Evolutionary conservation across 2,888 invertebrate genomes (phyloP).

Genomic region (Apodemia zela): DNA sequence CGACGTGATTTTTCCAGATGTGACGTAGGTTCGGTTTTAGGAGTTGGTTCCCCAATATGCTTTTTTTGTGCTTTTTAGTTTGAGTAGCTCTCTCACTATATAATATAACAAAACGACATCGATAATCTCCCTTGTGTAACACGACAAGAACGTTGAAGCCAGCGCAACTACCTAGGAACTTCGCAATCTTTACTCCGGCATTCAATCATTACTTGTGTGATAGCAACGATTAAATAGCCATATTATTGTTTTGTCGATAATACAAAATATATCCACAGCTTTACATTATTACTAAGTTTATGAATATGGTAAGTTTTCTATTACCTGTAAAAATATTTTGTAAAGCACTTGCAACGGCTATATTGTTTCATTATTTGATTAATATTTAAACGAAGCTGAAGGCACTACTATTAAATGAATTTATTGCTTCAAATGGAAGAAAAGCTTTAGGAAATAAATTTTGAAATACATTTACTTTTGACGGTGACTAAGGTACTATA

Average conservation of each 20-base stretch:
- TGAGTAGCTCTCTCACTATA: conserved; percentile 42
- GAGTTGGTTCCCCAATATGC: conserved; percentile 59
- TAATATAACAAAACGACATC: conserved; percentile 42
- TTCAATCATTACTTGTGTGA: conserved; percentile 59
- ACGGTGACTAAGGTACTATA: conserved; percentile 46
- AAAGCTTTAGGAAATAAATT: conserved; percentile 69
- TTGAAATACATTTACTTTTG: conserved; percentile 58
- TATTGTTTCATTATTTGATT: conserved; percentile 57
- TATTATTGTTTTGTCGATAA: conserved; percentile 59
- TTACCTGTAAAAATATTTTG: conserved; percentile 77
- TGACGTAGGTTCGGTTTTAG: conserved; percentile 65
- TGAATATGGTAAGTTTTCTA: conserved; percentile 72
- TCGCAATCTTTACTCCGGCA: conserved; percentile 52
- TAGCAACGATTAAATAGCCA: conserved; percentile 74
- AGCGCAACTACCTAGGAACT: conserved; percentile 62
- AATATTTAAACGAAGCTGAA: conserved; percentile 71
- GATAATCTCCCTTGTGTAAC: conserved; percentile 48
- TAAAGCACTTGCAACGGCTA: conserved; percentile 73
- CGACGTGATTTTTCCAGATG: conserved; percentile 63
- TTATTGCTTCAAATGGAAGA: conserved; percentile 71
- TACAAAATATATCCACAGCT: conserved; percentile 69
- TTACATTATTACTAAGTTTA: conserved; percentile 70
- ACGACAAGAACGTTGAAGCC: conserved; percentile 59
- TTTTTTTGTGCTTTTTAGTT: conserved; percentile 62
- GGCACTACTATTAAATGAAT: conserved; percentile 76